These are phyloP conservation scores for Drosophila buzzatii DNA, from an alignment of 2,888 invertebrate species.

Conservation along the genomic window DNA sequence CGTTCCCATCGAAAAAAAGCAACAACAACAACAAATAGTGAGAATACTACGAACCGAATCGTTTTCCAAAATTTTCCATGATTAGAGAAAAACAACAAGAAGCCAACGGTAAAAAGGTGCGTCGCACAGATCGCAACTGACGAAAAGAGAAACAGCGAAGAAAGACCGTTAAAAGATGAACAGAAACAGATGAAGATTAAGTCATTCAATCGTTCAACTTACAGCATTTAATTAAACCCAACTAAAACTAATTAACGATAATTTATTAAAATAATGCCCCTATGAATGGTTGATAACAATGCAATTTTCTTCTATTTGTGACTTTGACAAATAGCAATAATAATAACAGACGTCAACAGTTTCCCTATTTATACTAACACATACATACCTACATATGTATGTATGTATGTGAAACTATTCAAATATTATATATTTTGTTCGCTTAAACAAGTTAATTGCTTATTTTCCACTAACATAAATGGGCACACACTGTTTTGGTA, in stretches of 20 bases:
- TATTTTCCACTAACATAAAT: conserved; percentile 55
- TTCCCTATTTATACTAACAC: background rate
- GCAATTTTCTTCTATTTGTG: background rate
- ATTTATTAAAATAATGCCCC: background rate
- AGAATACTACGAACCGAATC: conserved; percentile 31
- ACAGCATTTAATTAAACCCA: conserved; percentile 38
- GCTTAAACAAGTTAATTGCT: conserved; percentile 50
- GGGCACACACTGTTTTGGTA: conserved; percentile 45
- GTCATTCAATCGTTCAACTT: conserved; percentile 40
- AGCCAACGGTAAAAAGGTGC: conserved; percentile 31
- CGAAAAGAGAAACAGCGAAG: conserved; percentile 4
- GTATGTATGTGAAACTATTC: background rate
- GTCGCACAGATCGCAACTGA: conserved; percentile 12
- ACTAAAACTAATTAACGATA: conserved; percentile 18
- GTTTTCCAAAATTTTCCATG: conserved; percentile 56
- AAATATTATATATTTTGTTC: conserved; percentile 15
- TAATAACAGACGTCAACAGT: background rate
- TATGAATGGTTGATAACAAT: background rate
- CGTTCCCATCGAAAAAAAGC: conserved; percentile 18
- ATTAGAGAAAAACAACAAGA: conserved; percentile 12
- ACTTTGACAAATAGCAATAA: background rate
- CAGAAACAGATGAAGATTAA: conserved; percentile 25
- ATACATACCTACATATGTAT: background rate
- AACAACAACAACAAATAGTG: background rate
- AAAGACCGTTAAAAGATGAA: background rate